These are phyloP conservation scores for Laterallus jamaicensis DNA, from an alignment of 2,113 vertebrate genomes.

Conservation along the genomic window DNA sequence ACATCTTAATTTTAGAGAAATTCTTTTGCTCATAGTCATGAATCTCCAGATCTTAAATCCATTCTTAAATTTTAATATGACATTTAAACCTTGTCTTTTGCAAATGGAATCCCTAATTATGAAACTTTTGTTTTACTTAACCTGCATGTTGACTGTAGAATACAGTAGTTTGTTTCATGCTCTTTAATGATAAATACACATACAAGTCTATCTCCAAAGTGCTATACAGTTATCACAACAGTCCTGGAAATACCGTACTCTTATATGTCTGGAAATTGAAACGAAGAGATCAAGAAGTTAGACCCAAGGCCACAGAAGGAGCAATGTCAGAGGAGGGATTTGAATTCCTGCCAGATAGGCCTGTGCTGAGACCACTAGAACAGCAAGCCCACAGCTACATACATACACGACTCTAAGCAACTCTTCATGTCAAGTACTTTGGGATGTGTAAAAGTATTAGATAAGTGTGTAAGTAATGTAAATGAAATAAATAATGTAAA, in stretches of 20 bases:
- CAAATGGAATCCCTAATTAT: not conserved
- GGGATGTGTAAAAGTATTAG: constrained; percentile 40
- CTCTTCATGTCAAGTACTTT: constrained; percentile 47
- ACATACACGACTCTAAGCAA: constrained; percentile 52
- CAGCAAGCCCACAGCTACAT: constrained; percentile 51
- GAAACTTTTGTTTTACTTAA: not conserved
- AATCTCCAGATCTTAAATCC: not conserved
- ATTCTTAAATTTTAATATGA: not conserved
- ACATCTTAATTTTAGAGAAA: not conserved
- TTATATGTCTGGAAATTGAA: not conserved
- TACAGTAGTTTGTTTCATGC: not conserved
- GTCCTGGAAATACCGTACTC: not conserved
- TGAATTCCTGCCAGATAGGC: constrained; percentile 51
- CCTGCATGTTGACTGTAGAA: not conserved
- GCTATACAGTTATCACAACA: constrained; percentile 58
- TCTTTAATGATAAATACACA: not conserved
- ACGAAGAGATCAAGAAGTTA: constrained; percentile 35
- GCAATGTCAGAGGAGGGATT: constrained; percentile 48
- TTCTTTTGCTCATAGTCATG: not conserved
- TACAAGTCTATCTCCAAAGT: constrained; percentile 16
- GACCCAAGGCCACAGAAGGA: constrained; percentile 63
- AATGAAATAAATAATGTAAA: constrained; percentile 60
- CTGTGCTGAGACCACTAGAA: constrained; percentile 69
- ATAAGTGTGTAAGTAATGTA: constrained; percentile 42
- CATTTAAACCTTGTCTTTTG: not conserved